Evolutionary conservation across 1,140 invertebrate species (phyloP).

Genomic region (Euglossa dilemma): DNA sequence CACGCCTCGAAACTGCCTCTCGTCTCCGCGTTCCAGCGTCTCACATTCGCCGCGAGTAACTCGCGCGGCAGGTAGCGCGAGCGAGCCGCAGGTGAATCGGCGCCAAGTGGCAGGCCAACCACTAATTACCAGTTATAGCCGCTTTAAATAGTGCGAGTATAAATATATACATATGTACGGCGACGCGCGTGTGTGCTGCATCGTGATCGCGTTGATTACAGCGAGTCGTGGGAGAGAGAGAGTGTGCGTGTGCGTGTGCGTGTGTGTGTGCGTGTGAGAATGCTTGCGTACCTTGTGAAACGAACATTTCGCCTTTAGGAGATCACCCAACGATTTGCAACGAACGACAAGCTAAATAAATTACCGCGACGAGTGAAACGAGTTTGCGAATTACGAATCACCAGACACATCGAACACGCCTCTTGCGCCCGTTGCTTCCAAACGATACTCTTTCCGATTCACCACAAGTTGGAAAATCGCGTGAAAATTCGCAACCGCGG

Average conservation of each 20-base stretch:
- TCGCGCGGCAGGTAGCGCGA: background rate
- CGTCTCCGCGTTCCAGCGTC: background rate
- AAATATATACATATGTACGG: slow-evolving; percentile 29
- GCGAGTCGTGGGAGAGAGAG: background rate
- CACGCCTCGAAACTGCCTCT: background rate
- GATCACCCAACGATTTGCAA: slow-evolving; percentile 55
- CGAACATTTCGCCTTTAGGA: slow-evolving; percentile 50
- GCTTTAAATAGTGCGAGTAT: slow-evolving; percentile 54
- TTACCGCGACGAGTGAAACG: slow-evolving; percentile 23
- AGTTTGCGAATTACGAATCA: slow-evolving; percentile 25
- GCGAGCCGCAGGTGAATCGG: slow-evolving; percentile 9
- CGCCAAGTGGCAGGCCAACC: slow-evolving; percentile 24
- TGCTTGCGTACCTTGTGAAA: slow-evolving; percentile 1
- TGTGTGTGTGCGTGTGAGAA: background rate
- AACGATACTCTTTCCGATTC: background rate
- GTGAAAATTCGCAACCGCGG: background rate
- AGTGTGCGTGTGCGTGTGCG: no score
- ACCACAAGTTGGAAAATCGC: background rate
- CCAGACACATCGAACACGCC: slow-evolving; percentile 47
- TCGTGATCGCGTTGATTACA: background rate
- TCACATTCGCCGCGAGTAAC: background rate
- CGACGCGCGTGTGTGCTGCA: slow-evolving; percentile 3
- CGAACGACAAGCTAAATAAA: slow-evolving; percentile 61
- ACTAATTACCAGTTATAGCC: slow-evolving; percentile 61
- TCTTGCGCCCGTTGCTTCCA: background rate